Conservation (phyloP, 2,888 invertebrate genomes). For the Drosophila atroscutellata region DNA sequence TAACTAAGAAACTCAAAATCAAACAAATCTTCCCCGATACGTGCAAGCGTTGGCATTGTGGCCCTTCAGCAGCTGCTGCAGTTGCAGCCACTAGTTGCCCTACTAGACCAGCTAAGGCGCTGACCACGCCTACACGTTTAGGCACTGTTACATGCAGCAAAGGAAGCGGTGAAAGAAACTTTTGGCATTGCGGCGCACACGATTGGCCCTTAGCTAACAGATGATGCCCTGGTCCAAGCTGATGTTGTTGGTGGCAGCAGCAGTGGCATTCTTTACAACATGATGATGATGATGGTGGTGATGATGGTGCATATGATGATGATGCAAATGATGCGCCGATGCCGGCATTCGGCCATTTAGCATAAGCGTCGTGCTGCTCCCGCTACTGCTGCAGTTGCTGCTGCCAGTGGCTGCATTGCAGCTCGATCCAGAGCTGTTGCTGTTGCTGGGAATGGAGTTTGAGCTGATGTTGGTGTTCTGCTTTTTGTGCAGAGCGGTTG, state of each 20-base stretch:
- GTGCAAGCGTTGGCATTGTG: constrained; percentile 28
- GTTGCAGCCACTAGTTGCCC: constrained; percentile 5
- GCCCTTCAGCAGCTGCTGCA: background rate
- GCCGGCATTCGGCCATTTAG: constrained; percentile 49
- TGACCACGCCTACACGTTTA: constrained; percentile 59
- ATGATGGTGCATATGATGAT: constrained; percentile 74
- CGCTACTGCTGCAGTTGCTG: constrained; percentile 20
- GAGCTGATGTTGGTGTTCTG: constrained; percentile 41
- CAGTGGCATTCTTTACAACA: constrained; percentile 77
- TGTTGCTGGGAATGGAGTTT: constrained; percentile 28
- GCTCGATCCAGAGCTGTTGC: constrained; percentile 26
- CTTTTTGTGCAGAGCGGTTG: constrained; percentile 69
- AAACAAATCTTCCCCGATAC: constrained; percentile 45
- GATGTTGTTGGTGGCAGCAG: constrained; percentile 83
- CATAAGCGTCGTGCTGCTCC: constrained; percentile 44
- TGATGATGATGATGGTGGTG: constrained; percentile 77
- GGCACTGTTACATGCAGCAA: constrained; percentile 83
- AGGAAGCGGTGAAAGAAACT: constrained; percentile 85
- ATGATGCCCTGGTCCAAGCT: constrained; percentile 85
- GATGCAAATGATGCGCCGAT: constrained; percentile 65
- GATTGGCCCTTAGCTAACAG: constrained; percentile 85
- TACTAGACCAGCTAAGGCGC: constrained; percentile 48
- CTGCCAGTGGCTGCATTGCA: constrained; percentile 30
- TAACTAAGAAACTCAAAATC: constrained; percentile 59
- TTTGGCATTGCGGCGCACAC: constrained; percentile 85